Conservation (phyloP, 2,888 invertebrate species). For the Chloromyia formosa region DNA sequence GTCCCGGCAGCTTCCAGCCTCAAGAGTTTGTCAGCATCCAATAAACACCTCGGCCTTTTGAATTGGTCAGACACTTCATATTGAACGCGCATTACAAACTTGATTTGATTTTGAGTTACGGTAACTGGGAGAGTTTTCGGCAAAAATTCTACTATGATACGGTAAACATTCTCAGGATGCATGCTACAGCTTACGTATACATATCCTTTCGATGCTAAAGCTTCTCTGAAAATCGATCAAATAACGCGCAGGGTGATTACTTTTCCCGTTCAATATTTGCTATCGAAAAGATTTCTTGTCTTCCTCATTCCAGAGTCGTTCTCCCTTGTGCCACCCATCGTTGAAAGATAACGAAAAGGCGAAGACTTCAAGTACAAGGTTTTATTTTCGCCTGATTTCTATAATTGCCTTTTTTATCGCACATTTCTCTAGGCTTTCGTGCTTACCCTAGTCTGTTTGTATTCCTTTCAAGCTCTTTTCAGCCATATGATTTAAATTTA, state of each 20-base stretch:
- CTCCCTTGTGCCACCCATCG: not conserved
- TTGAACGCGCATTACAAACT: constrained; percentile 27
- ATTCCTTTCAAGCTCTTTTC: constrained; percentile 11
- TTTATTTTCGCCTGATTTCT: constrained; percentile 14
- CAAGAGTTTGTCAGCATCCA: constrained; percentile 14
- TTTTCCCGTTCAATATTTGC: constrained; percentile 14
- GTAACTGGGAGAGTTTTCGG: constrained; percentile 1
- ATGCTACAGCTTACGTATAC: constrained; percentile 5
- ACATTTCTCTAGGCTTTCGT: constrained; percentile 7
- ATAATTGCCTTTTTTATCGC: constrained; percentile 35
- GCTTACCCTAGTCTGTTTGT: not conserved
- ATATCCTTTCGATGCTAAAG: no score
- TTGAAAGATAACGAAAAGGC: not conserved
- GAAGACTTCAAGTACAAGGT: constrained; percentile 9
- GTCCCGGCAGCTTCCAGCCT: constrained; percentile 19
- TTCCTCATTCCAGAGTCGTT: not conserved
- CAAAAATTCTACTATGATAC: no score
- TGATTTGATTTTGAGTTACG: constrained; percentile 26
- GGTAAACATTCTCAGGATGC: not conserved
- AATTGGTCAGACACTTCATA: no score
- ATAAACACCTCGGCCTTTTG: not conserved
- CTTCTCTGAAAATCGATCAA: constrained; percentile 26
- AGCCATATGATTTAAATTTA: constrained; percentile 31
- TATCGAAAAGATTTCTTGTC: constrained; percentile 28
- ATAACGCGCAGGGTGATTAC: constrained; percentile 31